phyloP scores from a whole-genome alignment of 2,113 vertebrate species.

The Colinus virginianus region DNA sequence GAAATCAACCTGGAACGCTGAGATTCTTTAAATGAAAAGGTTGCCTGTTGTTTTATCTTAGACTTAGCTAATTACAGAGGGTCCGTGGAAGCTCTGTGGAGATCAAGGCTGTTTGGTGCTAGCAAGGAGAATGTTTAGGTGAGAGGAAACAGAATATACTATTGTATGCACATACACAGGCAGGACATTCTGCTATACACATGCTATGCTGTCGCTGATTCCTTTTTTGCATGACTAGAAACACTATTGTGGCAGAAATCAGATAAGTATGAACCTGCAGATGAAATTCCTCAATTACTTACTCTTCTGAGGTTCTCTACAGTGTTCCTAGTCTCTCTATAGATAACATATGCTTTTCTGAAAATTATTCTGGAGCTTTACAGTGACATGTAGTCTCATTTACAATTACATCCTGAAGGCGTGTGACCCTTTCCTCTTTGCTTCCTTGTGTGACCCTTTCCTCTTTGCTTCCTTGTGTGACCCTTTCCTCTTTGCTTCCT shows the following conservation, averaged over 20 bases:
- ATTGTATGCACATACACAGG: not conserved
- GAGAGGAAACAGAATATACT: not conserved
- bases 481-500: not conserved
- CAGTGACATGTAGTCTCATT: not conserved
- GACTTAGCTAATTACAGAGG: rapidly evolving
- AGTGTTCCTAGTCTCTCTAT: not conserved
- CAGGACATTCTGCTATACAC: not conserved
- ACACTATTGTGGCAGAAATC: not conserved
- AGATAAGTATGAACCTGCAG: not conserved
- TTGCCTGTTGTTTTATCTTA: not conserved
- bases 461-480: not conserved
- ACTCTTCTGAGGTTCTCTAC: not conserved
- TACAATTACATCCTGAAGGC: not conserved
- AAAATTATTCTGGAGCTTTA: not conserved
- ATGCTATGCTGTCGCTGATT: rapidly evolving
- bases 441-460: not conserved
- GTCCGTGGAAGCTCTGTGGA: not conserved
- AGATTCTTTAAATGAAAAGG: not conserved
- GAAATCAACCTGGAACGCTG: not conserved
- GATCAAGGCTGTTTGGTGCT: not conserved
- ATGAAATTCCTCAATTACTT: not conserved
- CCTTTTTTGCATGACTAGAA: not conserved
- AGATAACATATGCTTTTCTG: not conserved
- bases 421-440: not conserved
- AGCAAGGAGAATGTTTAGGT: not conserved